Percentiles rank a stretch among this genome's conserved stretches.
Evolutionary conservation across 2,797 vertebrate genomes (phyloP).

Genomic region (Gorsachius magnificus): DNA sequence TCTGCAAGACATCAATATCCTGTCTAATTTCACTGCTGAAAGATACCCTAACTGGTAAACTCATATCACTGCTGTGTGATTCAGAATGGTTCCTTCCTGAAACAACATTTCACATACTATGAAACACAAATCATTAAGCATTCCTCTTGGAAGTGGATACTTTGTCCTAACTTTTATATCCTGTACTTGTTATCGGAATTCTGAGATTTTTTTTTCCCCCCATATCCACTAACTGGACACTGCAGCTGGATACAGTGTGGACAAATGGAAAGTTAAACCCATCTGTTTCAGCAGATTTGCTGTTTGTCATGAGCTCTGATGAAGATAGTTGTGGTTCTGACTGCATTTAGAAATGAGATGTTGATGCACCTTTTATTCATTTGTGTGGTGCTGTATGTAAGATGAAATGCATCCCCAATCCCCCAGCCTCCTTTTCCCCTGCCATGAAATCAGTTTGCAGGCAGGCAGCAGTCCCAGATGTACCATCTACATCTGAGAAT

Average conservation of each 20-base stretch:
- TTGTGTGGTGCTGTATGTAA: neutral
- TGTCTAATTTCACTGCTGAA: neutral
- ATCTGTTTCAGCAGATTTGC: neutral
- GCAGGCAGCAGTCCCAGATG: neutral
- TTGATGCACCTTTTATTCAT: neutral
- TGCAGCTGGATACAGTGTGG: neutral
- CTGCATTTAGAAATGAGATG: neutral
- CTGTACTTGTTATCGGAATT: neutral
- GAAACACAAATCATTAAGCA: neutral
- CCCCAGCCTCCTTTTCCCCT: neutral
- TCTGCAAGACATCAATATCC: neutral
- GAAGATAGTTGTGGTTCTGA: neutral
- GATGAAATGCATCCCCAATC: neutral
- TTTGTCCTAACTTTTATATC: neutral
- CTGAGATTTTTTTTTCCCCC: rapidly evolving
- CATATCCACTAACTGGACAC: neutral
- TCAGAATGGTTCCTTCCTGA: neutral
- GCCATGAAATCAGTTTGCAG: neutral
- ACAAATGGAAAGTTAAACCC: neutral
- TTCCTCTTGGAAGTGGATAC: neutral
- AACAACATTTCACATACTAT: neutral
- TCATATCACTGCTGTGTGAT: neutral
- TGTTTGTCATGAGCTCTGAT: neutral
- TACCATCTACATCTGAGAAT: neutral
- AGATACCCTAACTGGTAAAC: neutral